phyloP scores from a whole-genome alignment of 92 coral and sea anemone genomes.

The Siderastrea radians region DNA sequence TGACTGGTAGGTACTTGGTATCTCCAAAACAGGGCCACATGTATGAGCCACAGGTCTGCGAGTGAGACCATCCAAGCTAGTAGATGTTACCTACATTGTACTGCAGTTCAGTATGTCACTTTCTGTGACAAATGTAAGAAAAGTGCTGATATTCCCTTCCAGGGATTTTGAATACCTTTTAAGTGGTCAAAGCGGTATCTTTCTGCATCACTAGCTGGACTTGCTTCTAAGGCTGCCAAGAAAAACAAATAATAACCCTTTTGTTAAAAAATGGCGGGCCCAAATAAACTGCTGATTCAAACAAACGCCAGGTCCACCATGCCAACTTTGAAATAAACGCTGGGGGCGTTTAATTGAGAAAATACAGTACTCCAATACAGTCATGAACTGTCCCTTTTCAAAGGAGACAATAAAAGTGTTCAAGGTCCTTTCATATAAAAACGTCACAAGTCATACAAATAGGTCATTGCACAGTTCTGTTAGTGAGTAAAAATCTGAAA shows the following conservation, averaged over 20 bases:
- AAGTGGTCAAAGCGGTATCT: slow-evolving; percentile 51
- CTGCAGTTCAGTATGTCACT: slow-evolving; percentile 39
- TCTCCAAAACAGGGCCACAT: slow-evolving; percentile 59
- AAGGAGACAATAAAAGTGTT: slow-evolving; percentile 12
- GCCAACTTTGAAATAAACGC: too few species aligned
- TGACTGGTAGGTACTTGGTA: slow-evolving; percentile 55
- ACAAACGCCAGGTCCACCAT: too few species aligned
- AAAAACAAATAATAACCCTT: too few species aligned
- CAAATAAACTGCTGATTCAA: too few species aligned
- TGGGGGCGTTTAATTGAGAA: too few species aligned
- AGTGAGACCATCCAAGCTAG: slow-evolving; percentile 25
- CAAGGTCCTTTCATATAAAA: slow-evolving; percentile 8
- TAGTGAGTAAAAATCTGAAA: slow-evolving; percentile 27
- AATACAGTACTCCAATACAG: too few species aligned
- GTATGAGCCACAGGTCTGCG: slow-evolving; percentile 67
- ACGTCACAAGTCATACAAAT: not conserved
- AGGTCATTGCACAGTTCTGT: slow-evolving; percentile 47
- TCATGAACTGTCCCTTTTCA: slow-evolving; percentile 14
- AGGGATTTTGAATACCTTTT: slow-evolving; percentile 46
- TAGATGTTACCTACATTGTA: slow-evolving; percentile 36
- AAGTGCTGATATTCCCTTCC: slow-evolving; percentile 40
- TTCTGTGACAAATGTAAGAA: slow-evolving; percentile 58
- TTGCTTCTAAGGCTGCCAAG: slow-evolving; percentile 31
- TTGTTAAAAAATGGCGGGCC: too few species aligned
- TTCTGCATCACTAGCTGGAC: slow-evolving; percentile 57